A percentile compares a stretch with the other conserved stretches of the same genome.
phyloP scores from a whole-genome alignment of 2,113 vertebrate genomes.

The Acrocephalus arundinaceus region DNA sequence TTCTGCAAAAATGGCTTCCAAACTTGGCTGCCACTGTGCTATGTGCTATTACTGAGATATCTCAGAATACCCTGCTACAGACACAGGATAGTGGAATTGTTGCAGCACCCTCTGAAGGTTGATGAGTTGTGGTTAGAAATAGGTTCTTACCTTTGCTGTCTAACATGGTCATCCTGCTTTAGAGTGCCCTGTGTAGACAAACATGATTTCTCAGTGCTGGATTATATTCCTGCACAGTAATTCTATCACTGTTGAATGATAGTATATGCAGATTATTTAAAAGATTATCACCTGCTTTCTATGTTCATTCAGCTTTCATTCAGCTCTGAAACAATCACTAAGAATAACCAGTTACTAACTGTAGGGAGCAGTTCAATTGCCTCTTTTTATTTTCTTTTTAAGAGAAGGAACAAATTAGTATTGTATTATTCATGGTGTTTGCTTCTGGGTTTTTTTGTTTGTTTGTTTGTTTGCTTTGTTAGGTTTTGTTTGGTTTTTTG shows the following conservation, averaged over 20 bases:
- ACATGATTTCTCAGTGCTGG: neutral
- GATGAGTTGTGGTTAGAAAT: neutral
- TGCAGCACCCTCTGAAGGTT: neutral
- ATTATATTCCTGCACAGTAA: neutral
- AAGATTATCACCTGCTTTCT: neutral
- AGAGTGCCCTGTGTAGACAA: neutral
- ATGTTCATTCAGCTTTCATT: neutral
- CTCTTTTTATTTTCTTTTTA: neutral
- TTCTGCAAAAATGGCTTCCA: neutral
- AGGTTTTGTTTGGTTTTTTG: neutral
- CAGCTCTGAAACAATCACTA: neutral
- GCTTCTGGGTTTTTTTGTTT: neutral
- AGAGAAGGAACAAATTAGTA: neutral
- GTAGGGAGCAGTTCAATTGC: fast-evolving
- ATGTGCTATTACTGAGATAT: neutral
- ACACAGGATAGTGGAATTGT: neutral
- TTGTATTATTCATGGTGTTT: neutral
- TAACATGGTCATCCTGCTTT: neutral
- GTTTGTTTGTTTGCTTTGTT: too few relatives aligned
- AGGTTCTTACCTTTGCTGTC: neutral
- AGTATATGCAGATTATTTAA: neutral
- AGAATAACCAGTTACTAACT: neutral
- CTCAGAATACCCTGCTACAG: neutral
- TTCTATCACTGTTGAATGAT: neutral
- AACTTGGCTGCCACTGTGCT: fast-evolving